These are phyloP conservation scores for Empidonax traillii DNA, from an alignment of 2,113 vertebrate genomes.

Conservation along the genomic window DNA sequence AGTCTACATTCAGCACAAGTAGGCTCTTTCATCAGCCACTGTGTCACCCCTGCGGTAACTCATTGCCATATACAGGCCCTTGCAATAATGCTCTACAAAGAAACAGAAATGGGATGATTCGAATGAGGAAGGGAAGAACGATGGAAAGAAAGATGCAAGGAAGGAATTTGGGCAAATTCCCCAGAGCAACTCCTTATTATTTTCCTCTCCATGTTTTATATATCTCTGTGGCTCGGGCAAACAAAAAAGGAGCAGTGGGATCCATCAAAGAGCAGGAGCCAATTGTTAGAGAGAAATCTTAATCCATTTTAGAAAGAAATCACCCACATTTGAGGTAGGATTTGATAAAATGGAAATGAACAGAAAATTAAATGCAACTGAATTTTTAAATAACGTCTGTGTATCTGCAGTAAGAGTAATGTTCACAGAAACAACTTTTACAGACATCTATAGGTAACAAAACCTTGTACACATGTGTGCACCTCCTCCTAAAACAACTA, in stretches of 20 bases:
- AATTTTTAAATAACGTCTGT: neutral
- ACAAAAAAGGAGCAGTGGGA: neutral
- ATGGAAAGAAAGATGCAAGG: conserved; percentile 8
- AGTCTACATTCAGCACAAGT: conserved; percentile 38
- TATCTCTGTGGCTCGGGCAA: neutral
- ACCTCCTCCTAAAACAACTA: neutral
- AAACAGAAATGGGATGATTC: conserved; percentile 73
- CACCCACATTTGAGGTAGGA: neutral
- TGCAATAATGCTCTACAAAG: conserved; percentile 75
- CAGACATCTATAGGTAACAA: neutral
- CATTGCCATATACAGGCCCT: conserved; percentile 74
- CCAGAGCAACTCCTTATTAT: conserved; percentile 45
- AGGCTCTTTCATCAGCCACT: conserved; percentile 27
- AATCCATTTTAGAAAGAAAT: neutral
- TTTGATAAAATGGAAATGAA: neutral
- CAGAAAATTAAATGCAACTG: neutral
- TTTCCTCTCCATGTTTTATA: conserved; percentile 41
- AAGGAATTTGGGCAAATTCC: conserved; percentile 34
- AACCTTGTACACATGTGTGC: rapidly evolving
- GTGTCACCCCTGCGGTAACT: conserved; percentile 67
- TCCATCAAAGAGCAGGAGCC: neutral
- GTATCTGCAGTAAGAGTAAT: neutral
- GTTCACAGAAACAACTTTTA: neutral
- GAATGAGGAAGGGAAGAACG: conserved; percentile 49
- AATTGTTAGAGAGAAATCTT: neutral